Base-by-base conservation (phyloP, 2,113 vertebrate genomes). In the Mionectes macconnelli region DNA sequence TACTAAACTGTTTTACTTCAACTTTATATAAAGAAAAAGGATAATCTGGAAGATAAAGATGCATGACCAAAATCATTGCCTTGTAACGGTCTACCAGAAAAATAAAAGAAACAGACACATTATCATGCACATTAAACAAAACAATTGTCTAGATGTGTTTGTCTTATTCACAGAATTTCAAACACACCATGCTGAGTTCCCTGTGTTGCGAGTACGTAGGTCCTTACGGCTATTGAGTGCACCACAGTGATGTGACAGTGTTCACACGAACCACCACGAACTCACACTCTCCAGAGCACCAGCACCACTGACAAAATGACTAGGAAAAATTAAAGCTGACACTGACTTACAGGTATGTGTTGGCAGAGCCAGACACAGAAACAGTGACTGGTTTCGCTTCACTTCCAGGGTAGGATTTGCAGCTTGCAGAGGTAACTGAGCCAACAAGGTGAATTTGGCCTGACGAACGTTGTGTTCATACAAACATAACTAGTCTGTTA, bases 381-480 rank as follows among this genome's bases (percentile, higher is more conserved):
- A 40, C 7, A 37, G 10, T n/a, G 20, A 64, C 62, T 6, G 49
- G 10, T n/a, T 69, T 70, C 14, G 8, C 50, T 62, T 1, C 0
- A 30, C 31, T 47, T 67, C 39, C 30, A 0, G 2, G 11, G 8
- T 5, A 57, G 59, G 20, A 69, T 23, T 18, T 15, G 24, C 4
- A 37, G n/a, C 23, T 81, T 77, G 39, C 33, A 77, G 50, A 57
- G 17, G 25, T 45, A 77, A 72, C 31, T 24, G n/a, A 89, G 40
- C 44, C 66, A 95, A n/a, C 5, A 4, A 37, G 14, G 60, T 31
- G 5, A 44, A 82, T 66, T 17, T n/a, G 40, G 25, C 31, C 35
- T 82, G 30, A 30, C 0, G 0, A 68, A 70, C 7, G 14, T 47
- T 70, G 50, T 37, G 27, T 40, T 87, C 0, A 0, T 14, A 31